A percentile compares a stretch with the other conserved stretches of the same genome.
Evolutionary conservation across 2,113 vertebrate species (phyloP).

Genomic region (Sclerurus mexicanus): DNA sequence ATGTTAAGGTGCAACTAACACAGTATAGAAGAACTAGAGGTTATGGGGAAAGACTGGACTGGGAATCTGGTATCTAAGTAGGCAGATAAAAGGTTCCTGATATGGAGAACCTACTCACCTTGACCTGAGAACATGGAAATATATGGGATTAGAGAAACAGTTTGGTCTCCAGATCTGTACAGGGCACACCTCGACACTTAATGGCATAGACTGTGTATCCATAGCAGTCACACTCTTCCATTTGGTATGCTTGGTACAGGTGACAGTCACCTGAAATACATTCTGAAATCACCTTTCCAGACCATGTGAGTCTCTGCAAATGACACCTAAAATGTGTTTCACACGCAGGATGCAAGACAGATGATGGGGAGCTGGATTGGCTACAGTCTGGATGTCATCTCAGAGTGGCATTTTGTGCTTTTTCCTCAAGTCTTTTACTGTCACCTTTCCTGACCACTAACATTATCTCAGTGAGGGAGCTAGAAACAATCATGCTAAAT

Average conservation of each 20-base stretch:
- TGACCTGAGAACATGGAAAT: background rate
- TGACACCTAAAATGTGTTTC: background rate
- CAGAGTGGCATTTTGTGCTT: background rate
- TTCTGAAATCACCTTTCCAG: background rate
- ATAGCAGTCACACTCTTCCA: background rate
- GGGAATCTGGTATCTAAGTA: background rate
- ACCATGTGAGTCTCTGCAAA: background rate
- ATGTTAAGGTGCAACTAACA: background rate
- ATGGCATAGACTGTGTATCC: accelerated
- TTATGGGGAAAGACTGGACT: background rate
- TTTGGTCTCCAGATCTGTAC: background rate
- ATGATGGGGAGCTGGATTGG: background rate
- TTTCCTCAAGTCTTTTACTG: background rate
- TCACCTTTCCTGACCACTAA: background rate
- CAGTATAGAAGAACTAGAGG: background rate
- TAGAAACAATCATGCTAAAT: background rate
- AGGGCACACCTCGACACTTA: background rate
- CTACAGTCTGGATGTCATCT: background rate
- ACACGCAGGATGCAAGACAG: background rate
- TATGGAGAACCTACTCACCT: background rate
- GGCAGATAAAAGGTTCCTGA: background rate
- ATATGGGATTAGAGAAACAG: background rate
- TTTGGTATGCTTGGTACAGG: background rate
- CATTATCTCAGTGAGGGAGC: background rate
- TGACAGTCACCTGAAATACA: background rate